Evolutionary conservation across 2,113 vertebrate species (phyloP).

Genomic region (Phyllostomus hastatus): DNA sequence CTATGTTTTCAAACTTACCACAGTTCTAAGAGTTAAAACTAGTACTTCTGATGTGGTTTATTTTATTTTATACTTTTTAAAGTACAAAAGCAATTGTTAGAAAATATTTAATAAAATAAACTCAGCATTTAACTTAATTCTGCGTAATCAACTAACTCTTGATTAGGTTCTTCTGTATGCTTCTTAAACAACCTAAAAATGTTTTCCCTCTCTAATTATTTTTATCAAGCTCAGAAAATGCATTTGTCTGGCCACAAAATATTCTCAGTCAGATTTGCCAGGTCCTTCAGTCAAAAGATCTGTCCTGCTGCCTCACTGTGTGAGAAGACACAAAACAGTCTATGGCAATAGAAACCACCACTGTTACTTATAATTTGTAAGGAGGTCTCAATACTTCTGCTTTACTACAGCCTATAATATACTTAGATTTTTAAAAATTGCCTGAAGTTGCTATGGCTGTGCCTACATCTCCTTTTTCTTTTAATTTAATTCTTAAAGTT

Average conservation of each 20-base stretch:
- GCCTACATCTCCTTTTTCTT: background rate
- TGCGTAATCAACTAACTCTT: background rate
- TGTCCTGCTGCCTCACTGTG: background rate
- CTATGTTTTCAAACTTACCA: background rate
- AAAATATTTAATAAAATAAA: conserved; percentile 16
- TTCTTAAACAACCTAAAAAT: background rate
- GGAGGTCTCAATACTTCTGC: background rate
- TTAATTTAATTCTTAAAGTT: conserved; percentile 10
- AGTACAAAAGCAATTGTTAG: background rate
- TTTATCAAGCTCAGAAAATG: background rate
- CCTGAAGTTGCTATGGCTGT: background rate
- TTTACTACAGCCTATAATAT: background rate
- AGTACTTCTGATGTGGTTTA: background rate
- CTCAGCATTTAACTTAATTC: background rate
- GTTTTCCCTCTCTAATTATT: background rate
- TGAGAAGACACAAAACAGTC: background rate
- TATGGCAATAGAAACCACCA: background rate
- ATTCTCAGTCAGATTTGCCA: background rate
- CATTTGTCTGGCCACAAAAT: background rate
- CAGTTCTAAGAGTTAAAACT: background rate
- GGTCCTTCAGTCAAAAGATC: background rate
- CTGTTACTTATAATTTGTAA: background rate
- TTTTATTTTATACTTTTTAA: background rate
- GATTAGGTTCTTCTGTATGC: background rate
- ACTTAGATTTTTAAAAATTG: background rate